These are phyloP conservation scores for Cristatella mucedo DNA, from an alignment of 2,888 invertebrate species.

Conservation along the genomic window DNA sequence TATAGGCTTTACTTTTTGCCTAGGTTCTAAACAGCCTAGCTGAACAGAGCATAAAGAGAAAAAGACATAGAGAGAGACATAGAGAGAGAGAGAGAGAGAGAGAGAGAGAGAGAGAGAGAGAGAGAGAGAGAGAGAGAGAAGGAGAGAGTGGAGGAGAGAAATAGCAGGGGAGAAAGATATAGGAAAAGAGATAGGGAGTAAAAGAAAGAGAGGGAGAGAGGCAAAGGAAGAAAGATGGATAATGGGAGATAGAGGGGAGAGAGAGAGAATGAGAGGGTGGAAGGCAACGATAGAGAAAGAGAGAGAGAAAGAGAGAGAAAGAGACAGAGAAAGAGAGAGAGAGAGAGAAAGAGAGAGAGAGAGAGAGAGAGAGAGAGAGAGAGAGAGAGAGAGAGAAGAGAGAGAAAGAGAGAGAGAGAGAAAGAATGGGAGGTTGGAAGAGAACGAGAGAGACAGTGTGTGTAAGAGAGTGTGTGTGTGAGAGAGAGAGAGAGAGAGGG, in stretches of 20 bases:
- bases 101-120: too few species aligned
- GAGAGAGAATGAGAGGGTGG: too few species aligned
- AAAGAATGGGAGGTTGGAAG: too few species aligned
- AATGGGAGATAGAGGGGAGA: not conserved
- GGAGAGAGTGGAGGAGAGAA: not conserved
- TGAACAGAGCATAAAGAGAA: too few species aligned
- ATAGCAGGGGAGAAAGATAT: not conserved
- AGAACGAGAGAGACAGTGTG: not conserved
- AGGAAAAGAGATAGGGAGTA: not conserved
- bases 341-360: conserved; percentile 1
- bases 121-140: not conserved
- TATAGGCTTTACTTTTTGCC: too few species aligned
- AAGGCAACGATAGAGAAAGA: too few species aligned
- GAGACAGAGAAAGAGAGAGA: not conserved
- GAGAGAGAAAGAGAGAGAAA: conserved; percentile 1
- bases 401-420: conserved; percentile 1
- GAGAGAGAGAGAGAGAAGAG: too few species aligned
- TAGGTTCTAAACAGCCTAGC: too few species aligned
- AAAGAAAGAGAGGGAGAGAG: not conserved
- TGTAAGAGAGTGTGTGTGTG: not conserved
- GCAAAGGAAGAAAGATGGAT: conserved; percentile 1
- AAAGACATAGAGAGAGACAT: too few species aligned
- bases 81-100: too few species aligned
- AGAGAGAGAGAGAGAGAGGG: not conserved
- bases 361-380: too few species aligned